phyloP scores from a whole-genome alignment of 1,140 invertebrate species.

The Archegozetes longisetosus region DNA sequence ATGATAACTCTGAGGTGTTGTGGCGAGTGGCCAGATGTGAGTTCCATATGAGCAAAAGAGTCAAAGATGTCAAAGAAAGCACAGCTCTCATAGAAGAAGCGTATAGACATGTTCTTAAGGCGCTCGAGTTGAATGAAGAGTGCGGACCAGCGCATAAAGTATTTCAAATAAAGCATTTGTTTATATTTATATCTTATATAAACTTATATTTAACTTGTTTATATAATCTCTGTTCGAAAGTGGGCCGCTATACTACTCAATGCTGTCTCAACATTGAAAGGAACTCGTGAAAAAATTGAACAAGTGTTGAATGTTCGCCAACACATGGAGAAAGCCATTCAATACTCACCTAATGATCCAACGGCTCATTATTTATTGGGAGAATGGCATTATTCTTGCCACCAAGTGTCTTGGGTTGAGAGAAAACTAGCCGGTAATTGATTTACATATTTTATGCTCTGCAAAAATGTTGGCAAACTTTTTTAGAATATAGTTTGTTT shows the following conservation, averaged over 20 bases:
- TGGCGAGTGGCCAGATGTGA: constrained; percentile 14
- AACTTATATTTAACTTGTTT: too few species aligned
- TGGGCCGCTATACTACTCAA: constrained; percentile 15
- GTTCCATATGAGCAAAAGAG: constrained; percentile 10
- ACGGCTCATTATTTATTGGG: constrained; percentile 14
- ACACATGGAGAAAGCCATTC: constrained; percentile 16
- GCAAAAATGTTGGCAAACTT: too few species aligned
- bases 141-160: constrained; percentile 15
- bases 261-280: background rate
- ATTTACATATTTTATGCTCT: too few species aligned
- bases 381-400: constrained; percentile 14
- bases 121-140: constrained; percentile 5
- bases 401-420: constrained; percentile 15
- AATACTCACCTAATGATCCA: constrained; percentile 11
- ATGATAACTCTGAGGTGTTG: background rate
- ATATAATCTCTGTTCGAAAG: background rate
- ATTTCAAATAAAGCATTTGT: background rate
- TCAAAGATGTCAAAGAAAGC: background rate
- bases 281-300: constrained; percentile 5
- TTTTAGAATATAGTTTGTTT: too few species aligned
- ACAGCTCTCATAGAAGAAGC: background rate
- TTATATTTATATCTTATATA: background rate
- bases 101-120: background rate
- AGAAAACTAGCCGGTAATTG: constrained; percentile 9
- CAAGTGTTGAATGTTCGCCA: constrained; percentile 9